Conservation (phyloP, 2,888 invertebrate species). For the Drosophila picticornis region DNA sequence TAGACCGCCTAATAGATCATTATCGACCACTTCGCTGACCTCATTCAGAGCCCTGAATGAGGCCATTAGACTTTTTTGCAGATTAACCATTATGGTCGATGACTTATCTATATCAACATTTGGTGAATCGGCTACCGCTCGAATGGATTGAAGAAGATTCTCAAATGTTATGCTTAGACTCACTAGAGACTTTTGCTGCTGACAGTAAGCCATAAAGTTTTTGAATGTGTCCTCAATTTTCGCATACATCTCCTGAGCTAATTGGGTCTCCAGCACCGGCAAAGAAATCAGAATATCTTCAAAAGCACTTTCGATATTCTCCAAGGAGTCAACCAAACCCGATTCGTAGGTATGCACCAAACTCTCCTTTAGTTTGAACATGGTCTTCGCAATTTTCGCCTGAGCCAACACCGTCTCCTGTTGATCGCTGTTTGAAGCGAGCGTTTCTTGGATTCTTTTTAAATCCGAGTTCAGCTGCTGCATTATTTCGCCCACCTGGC, state of each 20-base stretch:
- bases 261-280: conserved; percentile 84
- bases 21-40: conserved; percentile 66
- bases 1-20: conserved; percentile 62
- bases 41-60: conserved; percentile 81
- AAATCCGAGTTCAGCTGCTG: conserved; percentile 75
- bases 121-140: conserved; percentile 62
- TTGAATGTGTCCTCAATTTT: conserved; percentile 78
- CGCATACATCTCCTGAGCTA: conserved; percentile 85
- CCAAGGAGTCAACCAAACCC: conserved; percentile 77
- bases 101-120: conserved; percentile 81
- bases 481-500: conserved; percentile 74
- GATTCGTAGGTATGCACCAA: conserved; percentile 84
- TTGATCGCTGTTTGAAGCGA: conserved; percentile 54
- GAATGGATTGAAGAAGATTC: conserved; percentile 65
- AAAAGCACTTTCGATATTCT: conserved; percentile 83
- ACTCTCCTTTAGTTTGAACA: conserved; percentile 83
- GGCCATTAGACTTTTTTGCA: conserved; percentile 82
- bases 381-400: conserved; percentile 79
- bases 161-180: conserved; percentile 57
- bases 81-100: conserved; percentile 72
- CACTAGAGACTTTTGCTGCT: conserved; percentile 41
- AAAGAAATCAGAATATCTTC: conserved; percentile 82
- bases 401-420: conserved; percentile 72
- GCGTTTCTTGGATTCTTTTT: conserved; percentile 65
- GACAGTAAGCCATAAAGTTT: conserved; percentile 58